Evolutionary conservation across 2,888 invertebrate genomes (phyloP), one percentile per base, ranked within the genome.

Genomic region (Acanthosoma haemorrhoidale): DNA sequence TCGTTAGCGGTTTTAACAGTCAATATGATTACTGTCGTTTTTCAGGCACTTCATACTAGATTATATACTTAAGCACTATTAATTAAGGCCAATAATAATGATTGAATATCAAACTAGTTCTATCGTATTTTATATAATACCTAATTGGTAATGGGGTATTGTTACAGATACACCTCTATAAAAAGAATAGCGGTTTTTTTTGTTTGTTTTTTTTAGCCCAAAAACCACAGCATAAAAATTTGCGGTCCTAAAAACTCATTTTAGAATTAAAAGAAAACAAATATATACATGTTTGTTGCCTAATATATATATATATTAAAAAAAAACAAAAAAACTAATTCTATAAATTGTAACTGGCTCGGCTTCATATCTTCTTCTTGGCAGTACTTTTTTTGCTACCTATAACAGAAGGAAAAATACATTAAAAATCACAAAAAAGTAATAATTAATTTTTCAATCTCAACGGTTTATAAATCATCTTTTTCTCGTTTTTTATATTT

Each of bases 31-130:
- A 43, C 21, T 43, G 11, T 21, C 43, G 18, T 21, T 43, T 43
- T 43, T 21, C 43, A 43, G 43, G 43, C 43, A 43, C 43, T 21
- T 43, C 18, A 43, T 43, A 43, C 43, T 43, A 43, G 25, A 21
- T 43, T 43, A n/a, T n/a, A 43, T 43, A 21, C 43, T 43, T 43
- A 43, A 43, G 43, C 25, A 43, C 43, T 43, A 43, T 18, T 43
- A 43, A n/a, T 21, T 43, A 43, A 43, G 43, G 43, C 43, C 43
- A 43, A 43, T 43, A 43, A 43, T 21, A 21, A 43, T 43, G 43
- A 43, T 43, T 43, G 43, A 43, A 18, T 43, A 25, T 43, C 43
- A 43, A 21, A 25, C 43, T 21, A 43, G 25, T 43, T 11, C 11
- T 21, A 43, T 18, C 13, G 11, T n/a, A 43, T 21, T 25, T 25